phyloP scores from a whole-genome alignment of 2,888 invertebrate genomes.

The Alloplasta piceator region DNA sequence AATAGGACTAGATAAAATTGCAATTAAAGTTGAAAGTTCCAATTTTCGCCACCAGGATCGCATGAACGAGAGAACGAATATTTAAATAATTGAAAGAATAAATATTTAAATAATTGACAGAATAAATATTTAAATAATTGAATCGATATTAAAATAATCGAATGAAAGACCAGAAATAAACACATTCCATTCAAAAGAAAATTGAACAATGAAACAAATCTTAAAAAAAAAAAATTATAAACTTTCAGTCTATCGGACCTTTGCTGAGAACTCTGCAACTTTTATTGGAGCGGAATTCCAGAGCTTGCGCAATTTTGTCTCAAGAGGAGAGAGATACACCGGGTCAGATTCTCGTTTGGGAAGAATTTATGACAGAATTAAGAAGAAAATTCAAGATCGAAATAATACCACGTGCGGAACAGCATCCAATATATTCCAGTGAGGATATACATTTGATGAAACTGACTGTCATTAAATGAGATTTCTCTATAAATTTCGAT shows the following conservation, averaged over 20 bases:
- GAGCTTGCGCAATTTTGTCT: conserved; percentile 85
- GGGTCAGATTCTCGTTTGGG: conserved; percentile 84
- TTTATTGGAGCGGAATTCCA: conserved; percentile 84
- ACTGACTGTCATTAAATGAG: conserved; percentile 70
- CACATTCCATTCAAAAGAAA: conserved; percentile 3
- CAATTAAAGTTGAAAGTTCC: too few species aligned
- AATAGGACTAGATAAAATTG: too few species aligned
- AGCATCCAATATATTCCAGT: conserved; percentile 87
- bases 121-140: too few species aligned
- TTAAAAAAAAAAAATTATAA: conserved; percentile 15
- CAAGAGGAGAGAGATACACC: conserved; percentile 89
- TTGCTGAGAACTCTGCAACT: conserved; percentile 86
- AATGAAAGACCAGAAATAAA: background rate
- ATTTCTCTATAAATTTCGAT: background rate
- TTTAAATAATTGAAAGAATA: too few species aligned
- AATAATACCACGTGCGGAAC: conserved; percentile 85
- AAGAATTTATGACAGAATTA: conserved; percentile 82
- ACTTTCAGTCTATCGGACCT: conserved; percentile 85
- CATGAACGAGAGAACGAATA: too few species aligned
- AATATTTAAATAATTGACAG: too few species aligned
- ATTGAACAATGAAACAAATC: background rate
- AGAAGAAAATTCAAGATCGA: conserved; percentile 80
- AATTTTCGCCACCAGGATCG: too few species aligned
- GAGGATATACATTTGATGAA: conserved; percentile 86
- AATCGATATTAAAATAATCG: too few species aligned